Base-by-base conservation (phyloP, 2,888 invertebrate genomes). In the Philopedon plagiatum region DNA sequence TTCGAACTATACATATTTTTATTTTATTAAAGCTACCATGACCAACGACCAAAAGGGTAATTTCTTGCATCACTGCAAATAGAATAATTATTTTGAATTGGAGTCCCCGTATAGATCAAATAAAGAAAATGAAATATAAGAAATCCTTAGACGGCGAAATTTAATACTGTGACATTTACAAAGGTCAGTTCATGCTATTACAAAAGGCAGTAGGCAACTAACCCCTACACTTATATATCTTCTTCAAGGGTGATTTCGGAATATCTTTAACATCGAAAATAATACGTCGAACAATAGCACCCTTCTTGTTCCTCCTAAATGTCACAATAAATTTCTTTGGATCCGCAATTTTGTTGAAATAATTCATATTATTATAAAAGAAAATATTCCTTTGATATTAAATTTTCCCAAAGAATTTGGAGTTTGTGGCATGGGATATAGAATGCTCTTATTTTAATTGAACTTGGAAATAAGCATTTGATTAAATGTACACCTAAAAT, bases 191-290 rank as follows among this genome's bases (percentile, higher is more conserved):
- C 67, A 60, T 76, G 77, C 58, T 46, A 66, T 61, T 66, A 66
- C 65, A 65, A 71, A 71, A 71, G 71, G 66, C 71, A 71, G 80
- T 79, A 80, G 78, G 79, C 80, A 79, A 81, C 82, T 83, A 82
- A 83, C 83, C 84, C 83, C 82, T 83, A 79, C 80, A 81, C 81
- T 82, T 82, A 78, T 80, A 81, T 80, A 80, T 83, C 82, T 78
- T 79, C 82, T 80, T 80, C 78, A 81, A 80, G 83, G 83, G 83
- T 81, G 81, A 81, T 75, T 80, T 75, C 74, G 64, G 76, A 76
- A 76, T 76, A 77, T 78, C 77, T 78, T 77, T 76, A 77, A 76
- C 75, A 77, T 73, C 69, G 76, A 76, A 78, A 79, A 76, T 77
- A 77, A 77, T 77, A 76, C 76, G 62, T 65, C 69, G 71, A 75